A percentile compares a stretch with the other conserved stretches of the same genome.
Evolutionary conservation across 2,888 invertebrate species (phyloP).

Genomic region (Gisinianus flammeolus): DNA sequence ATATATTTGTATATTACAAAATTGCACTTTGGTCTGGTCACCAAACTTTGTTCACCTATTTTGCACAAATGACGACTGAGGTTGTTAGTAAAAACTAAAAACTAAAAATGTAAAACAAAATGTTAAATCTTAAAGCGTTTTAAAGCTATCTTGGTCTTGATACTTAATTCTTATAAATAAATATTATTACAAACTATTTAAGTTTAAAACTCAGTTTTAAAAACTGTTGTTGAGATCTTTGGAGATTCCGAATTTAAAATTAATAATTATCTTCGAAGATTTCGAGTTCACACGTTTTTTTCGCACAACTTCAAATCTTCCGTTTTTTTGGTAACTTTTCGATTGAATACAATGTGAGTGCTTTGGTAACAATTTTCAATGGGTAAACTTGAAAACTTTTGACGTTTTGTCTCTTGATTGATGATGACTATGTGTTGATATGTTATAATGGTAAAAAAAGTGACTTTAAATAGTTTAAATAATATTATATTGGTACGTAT

Average conservation of each 20-base stretch:
- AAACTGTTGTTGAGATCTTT: slow-evolving; percentile 4
- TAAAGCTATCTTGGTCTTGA: neutral
- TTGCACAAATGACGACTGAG: neutral
- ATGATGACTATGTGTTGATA: neutral
- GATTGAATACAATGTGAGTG: neutral
- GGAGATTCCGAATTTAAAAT: no score
- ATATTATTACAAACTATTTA: neutral
- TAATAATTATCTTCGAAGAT: no score
- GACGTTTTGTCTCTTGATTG: neutral
- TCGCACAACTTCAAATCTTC: neutral
- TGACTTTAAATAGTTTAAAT: neutral
- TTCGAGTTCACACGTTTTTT: neutral
- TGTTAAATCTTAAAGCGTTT: neutral
- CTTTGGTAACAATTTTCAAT: slow-evolving; percentile 4
- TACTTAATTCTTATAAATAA: neutral
- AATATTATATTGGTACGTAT: no score
- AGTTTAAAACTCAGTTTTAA: neutral
- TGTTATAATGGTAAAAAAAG: neutral
- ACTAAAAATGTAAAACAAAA: neutral
- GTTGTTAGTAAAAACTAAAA: no score
- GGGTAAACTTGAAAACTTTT: no score
- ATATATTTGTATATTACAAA: no score
- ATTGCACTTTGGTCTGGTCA: no score
- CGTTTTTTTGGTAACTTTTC: neutral
- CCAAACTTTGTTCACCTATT: no score